Evolutionary conservation across 2,888 invertebrate species (phyloP), one percentile per base, ranked within the genome.

Genomic region (Acanthococcus lagerstroemiae): DNA sequence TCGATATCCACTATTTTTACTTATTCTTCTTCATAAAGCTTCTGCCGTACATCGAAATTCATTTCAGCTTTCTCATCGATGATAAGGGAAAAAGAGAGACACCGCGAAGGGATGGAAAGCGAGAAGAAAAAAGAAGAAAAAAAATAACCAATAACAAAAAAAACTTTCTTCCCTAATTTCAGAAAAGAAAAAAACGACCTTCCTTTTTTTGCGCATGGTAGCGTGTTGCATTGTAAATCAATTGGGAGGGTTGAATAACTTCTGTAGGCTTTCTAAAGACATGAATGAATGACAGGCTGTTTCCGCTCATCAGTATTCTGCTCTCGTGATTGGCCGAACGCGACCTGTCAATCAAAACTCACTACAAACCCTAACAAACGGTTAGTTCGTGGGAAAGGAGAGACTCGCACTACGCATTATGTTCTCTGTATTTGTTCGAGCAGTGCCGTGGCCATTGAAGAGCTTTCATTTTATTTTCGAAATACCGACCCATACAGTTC

Each of bases 271-370:
- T 48, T 26, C 37, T 9, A 37, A 37, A 54, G 37, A 37, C 52
- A 63, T 52, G 63, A 52, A 52, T 52, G 52, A 52, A 54, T 63
- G 66, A 61, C 67, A 85, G 86, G 86, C 86, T 67, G 67, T 83
- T 82, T 81, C 78, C 80, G 79, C 83, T 84, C 85, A 85, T 85
- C 85, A 84, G 83, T 81, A 82, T 83, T 83, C 81, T 82, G 79
- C 81, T 79, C 81, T 82, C 81, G 83, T 83, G 82, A 86, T 86
- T 86, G 86, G 86, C 80, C 82, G 83, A 82, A 82, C 81, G 80
- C 65, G 81, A 83, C 81, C 84, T 87, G 87, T 87, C 87, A 86
- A 86, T 87, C 86, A 87, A 83, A 78, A 25, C 54, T 60, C 66
- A 61, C 55, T 55, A 21, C 21, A 55, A 22, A 63, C 63, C 63